These are phyloP conservation scores for Synergus laeviventris DNA, from an alignment of 2,888 invertebrate genomes.

Conservation along the genomic window DNA sequence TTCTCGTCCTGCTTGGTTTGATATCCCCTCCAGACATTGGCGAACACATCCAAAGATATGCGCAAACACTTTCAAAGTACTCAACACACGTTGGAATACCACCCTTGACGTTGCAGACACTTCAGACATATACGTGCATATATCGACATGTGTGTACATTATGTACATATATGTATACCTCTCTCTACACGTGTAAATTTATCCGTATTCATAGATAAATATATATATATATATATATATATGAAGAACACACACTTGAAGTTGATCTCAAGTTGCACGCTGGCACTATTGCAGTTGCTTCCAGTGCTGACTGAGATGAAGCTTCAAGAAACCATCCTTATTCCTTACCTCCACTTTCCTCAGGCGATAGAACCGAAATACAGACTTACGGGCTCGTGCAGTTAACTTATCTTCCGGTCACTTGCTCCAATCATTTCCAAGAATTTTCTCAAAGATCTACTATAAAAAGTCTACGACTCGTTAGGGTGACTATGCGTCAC, in stretches of 20 bases:
- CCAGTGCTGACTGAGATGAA: conserved; percentile 10
- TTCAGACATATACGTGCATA: not conserved
- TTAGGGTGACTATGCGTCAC: not conserved
- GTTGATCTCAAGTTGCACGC: not conserved
- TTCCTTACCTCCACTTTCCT: not conserved
- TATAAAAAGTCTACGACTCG: not conserved
- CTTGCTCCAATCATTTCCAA: not conserved
- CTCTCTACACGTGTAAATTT: no score
- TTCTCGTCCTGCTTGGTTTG: not conserved
- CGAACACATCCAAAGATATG: conserved; percentile 16
- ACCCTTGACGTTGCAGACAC: not conserved
- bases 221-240: not conserved
- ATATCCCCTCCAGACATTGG: conserved; percentile 31
- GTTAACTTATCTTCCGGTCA: conserved; percentile 11
- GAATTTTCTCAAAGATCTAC: not conserved
- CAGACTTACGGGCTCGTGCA: not conserved
- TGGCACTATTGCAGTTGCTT: not conserved
- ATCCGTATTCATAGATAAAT: no score
- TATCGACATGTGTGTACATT: not conserved
- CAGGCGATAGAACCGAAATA: not conserved
- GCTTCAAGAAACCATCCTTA: conserved; percentile 18
- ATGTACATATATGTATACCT: no score
- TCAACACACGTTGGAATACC: conserved; percentile 8
- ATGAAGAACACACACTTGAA: not conserved
- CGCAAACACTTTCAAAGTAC: conserved; percentile 23